These are phyloP conservation scores for Canis aureus DNA, from an alignment of 2,113 vertebrate genomes.

Conservation along the genomic window DNA sequence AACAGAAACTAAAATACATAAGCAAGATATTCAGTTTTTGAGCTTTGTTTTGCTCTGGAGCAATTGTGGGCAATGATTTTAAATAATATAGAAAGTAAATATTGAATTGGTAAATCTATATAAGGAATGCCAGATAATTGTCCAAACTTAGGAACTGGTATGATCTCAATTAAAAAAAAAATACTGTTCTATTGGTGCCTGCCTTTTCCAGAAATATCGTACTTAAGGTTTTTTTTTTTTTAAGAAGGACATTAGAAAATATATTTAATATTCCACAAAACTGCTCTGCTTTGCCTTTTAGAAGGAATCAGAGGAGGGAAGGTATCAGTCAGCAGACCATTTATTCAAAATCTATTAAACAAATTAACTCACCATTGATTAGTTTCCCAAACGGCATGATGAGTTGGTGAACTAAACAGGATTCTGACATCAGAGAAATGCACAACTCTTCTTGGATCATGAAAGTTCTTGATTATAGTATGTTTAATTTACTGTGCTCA, in stretches of 20 bases:
- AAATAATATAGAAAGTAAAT: background rate
- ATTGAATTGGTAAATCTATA: background rate
- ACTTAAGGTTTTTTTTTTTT: background rate
- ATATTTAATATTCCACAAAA: background rate
- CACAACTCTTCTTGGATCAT: background rate
- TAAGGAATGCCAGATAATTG: background rate
- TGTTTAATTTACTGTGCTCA: background rate
- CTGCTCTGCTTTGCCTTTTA: background rate
- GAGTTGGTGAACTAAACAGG: background rate
- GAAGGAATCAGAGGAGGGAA: slow-evolving; percentile 46
- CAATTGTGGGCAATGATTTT: background rate
- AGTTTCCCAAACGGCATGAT: background rate
- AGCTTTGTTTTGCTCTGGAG: background rate
- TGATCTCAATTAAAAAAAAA: background rate
- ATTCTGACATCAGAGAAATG: slow-evolving; percentile 27
- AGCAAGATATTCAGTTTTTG: slow-evolving; percentile 14
- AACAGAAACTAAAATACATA: background rate
- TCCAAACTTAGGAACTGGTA: background rate
- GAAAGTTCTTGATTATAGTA: background rate
- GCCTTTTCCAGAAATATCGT: background rate
- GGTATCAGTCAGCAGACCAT: background rate
- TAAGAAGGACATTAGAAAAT: background rate
- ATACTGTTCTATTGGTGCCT: background rate
- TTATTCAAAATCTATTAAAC: slow-evolving; percentile 72
- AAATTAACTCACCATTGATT: slow-evolving; percentile 71